Conservation (phyloP, 2,113 vertebrate genomes). For the Thunnus thynnus region DNA sequence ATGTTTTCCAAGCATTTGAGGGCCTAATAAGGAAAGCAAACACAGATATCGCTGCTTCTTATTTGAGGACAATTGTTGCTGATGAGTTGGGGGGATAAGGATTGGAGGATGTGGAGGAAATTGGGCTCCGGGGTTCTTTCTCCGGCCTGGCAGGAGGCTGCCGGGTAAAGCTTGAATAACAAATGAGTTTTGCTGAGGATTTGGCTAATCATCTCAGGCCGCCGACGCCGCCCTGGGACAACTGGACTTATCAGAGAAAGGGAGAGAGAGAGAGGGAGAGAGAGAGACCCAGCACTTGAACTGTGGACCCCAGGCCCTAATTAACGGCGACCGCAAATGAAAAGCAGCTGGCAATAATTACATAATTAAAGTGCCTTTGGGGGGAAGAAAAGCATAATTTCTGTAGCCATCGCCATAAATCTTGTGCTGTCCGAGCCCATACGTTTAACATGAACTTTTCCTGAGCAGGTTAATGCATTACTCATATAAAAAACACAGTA, state of each 20-base stretch:
- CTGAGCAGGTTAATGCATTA: constrained; percentile 91
- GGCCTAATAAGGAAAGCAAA: constrained; percentile 80
- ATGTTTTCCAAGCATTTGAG: constrained; percentile 69
- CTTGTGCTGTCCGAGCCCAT: constrained; percentile 94
- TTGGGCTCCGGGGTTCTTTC: constrained; percentile 51
- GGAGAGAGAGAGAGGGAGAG: constrained; percentile 13
- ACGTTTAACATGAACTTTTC: constrained; percentile 89
- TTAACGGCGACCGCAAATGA: constrained; percentile 92
- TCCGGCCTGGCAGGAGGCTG: constrained; percentile 76
- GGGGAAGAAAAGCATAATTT: constrained; percentile 96
- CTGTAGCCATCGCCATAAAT: constrained; percentile 97
- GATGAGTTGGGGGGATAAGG: constrained; percentile 81
- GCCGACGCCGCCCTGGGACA: constrained; percentile 74
- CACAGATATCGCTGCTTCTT: constrained; percentile 56
- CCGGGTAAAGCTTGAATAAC: constrained; percentile 79
- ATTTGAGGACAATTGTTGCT: constrained; percentile 69
- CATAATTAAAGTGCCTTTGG: constrained; percentile 97
- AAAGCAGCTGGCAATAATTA: constrained; percentile 99
- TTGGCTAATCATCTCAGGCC: constrained; percentile 82
- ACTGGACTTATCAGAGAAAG: constrained; percentile 79
- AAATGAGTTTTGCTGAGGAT: constrained; percentile 85
- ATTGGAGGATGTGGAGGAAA: constrained; percentile 76
- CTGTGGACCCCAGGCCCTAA: constrained; percentile 88
- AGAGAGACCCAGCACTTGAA: constrained; percentile 82
- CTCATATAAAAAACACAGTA: constrained; percentile 94